phyloP scores from a whole-genome alignment of 2,888 invertebrate species.

The Taenaris catops region DNA sequence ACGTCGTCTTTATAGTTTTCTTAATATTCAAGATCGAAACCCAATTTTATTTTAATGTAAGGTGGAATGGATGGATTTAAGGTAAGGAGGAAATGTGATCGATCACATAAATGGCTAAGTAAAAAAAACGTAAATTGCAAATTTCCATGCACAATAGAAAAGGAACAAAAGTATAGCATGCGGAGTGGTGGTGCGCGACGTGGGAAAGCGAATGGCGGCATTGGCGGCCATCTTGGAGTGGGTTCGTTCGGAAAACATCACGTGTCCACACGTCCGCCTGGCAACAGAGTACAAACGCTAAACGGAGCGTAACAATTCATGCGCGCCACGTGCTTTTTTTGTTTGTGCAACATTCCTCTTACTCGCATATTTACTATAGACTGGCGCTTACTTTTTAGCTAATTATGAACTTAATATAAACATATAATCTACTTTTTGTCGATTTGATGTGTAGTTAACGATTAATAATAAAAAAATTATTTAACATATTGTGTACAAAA shows the following conservation, averaged over 20 bases:
- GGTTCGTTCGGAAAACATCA: slow-evolving; percentile 64
- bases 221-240: slow-evolving; percentile 68
- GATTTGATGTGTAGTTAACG: no score
- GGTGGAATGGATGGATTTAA: not conserved
- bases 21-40: not conserved
- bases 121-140: slow-evolving; percentile 51
- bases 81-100: slow-evolving; percentile 27
- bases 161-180: slow-evolving; percentile 60
- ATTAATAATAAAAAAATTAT: no score
- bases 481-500: no score
- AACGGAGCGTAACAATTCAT: slow-evolving; percentile 70
- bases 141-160: slow-evolving; percentile 54
- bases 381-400: no score
- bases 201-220: slow-evolving; percentile 75
- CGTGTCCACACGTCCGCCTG: slow-evolving; percentile 69
- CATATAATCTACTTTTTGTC: no score
- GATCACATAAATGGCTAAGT: slow-evolving; percentile 30
- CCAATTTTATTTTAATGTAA: not conserved
- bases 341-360: slow-evolving; percentile 63
- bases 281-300: slow-evolving; percentile 63
- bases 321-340: slow-evolving; percentile 67
- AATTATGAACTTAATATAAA: no score
- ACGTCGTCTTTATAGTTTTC: no score
- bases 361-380: no score
- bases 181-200: slow-evolving; percentile 59